Evolutionary conservation across 2,113 vertebrate species (phyloP), one percentile per base, ranked within the genome.

Genomic region (Anser cygnoides): DNA sequence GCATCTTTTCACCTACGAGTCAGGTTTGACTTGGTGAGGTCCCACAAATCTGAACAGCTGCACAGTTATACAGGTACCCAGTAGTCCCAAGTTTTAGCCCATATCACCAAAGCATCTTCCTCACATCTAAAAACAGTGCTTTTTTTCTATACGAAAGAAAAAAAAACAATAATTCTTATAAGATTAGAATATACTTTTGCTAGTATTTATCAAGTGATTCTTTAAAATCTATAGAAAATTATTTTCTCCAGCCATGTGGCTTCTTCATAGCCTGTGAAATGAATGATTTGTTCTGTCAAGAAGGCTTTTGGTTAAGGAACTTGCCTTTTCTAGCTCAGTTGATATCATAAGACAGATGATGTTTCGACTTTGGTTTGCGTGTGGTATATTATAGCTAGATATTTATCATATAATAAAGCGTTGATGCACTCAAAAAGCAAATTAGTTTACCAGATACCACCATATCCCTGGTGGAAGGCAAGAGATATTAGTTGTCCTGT

Each of bases 321-420:
- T 1, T 82, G 61, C 54, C 78, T 78, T 68, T 65, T 83, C 79
- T 57, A 76, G 46, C 75, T 93, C 74, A 43, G 13, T 37, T 84
- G 54, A 3, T 83, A 70, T 44, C 66, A 77, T 78, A 63, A 92
- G 77, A 91, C 73, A 94, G 94, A 90, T 72, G n/a, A 43, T 70
- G 37, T 33, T 87, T 84, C 87, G 59, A 67, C 70, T 85, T 50
- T 94, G 57, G 17, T 67, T 55, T 90, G 41, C n/a, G 41, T 78
- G 71, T 77, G 76, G 59, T 35, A 16, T 55, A 58, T 79, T 66
- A 71, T 43, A 95, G 68, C 49, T 83, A 52, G 57, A 25, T 87
- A 80, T 91, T 96, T 89, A 49, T 91, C 76, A 80, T 58, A n/a
- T 66, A 92, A 89, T 83, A 92, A 85, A 72, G 46, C 66, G 57